phyloP scores from a whole-genome alignment of 2,113 vertebrate genomes.

The Bettongia penicillata region DNA sequence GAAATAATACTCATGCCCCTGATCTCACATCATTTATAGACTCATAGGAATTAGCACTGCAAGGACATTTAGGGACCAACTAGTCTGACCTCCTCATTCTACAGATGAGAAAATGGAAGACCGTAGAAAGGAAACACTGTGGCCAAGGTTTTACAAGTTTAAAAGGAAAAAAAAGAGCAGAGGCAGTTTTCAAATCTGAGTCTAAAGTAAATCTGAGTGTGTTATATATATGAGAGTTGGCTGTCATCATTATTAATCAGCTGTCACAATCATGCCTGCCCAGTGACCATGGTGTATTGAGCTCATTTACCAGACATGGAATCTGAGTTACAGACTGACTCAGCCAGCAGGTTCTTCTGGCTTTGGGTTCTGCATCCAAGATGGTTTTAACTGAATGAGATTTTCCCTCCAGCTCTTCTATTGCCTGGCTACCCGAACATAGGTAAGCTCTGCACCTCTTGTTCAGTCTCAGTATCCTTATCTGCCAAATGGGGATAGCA shows the following conservation, averaged over 20 bases:
- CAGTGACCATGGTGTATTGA: background rate
- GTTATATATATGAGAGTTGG: background rate
- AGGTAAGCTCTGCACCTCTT: background rate
- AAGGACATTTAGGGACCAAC: background rate
- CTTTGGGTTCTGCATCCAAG: background rate
- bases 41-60: background rate
- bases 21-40: background rate
- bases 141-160: background rate
- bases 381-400: background rate
- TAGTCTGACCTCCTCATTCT: background rate
- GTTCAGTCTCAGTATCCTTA: background rate
- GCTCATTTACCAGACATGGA: background rate
- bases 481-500: background rate
- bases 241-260: background rate
- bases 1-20: background rate
- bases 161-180: background rate
- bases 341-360: background rate
- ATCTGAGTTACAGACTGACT: background rate
- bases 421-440: background rate
- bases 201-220: background rate
- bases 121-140: background rate
- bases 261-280: background rate
- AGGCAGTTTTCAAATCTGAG: background rate
- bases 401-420: background rate
- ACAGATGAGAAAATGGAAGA: background rate